Evolutionary conservation across 2,113 vertebrate genomes (phyloP).

Genomic region (Pseudonaja textilis): DNA sequence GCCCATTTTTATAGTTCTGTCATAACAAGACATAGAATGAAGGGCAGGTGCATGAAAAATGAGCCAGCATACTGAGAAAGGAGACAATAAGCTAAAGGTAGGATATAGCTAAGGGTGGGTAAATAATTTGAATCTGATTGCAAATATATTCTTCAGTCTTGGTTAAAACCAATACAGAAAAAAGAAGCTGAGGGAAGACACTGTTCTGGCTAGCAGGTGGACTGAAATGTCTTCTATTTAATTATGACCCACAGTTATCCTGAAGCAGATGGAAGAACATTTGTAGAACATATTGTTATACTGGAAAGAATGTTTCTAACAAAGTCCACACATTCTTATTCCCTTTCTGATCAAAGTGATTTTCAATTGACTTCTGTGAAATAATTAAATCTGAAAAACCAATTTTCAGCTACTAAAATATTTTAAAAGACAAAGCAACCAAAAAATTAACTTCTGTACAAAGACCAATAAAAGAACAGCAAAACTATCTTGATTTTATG

Average conservation of each 20-base stretch:
- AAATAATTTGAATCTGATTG: neutral
- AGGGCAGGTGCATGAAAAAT: neutral
- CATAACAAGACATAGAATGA: neutral
- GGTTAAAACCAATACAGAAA: neutral
- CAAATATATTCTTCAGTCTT: neutral
- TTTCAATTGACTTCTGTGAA: neutral
- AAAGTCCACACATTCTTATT: neutral
- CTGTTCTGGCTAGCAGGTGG: neutral
- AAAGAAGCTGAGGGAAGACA: neutral
- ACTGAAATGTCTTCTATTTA: neutral
- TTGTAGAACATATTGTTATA: neutral
- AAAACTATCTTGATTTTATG: constrained; percentile 44
- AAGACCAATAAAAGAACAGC: constrained; percentile 48
- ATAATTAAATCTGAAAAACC: constrained; percentile 36
- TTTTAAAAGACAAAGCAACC: constrained; percentile 21
- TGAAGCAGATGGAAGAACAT: neutral
- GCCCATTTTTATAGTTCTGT: neutral
- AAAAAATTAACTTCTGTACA: constrained; percentile 49
- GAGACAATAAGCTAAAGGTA: neutral
- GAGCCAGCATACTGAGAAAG: neutral
- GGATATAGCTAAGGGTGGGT: neutral
- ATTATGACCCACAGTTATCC: neutral
- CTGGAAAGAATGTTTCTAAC: neutral
- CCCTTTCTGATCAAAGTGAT: constrained; percentile 29
- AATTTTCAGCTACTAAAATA: constrained; percentile 35